phyloP scores from a whole-genome alignment of 2,888 invertebrate genomes.

The Eupithecia abbreviata region DNA sequence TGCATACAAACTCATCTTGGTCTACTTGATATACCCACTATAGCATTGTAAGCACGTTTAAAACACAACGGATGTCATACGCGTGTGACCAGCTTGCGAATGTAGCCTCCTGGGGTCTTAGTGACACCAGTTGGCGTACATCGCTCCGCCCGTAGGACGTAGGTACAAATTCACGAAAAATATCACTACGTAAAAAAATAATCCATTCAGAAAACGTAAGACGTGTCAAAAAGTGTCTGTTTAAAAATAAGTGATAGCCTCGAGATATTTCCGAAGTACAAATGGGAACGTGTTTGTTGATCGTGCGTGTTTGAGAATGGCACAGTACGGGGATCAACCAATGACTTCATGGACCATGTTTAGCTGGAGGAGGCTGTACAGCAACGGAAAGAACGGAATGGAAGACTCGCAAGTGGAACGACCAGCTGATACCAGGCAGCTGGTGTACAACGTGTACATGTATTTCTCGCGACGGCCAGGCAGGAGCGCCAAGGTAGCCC shows the following conservation, averaged over 20 bases:
- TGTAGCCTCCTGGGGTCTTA: slow-evolving; percentile 57
- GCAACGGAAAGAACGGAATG: slow-evolving; percentile 58
- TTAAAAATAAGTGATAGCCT: slow-evolving; percentile 41
- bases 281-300: slow-evolving; percentile 37
- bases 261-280: slow-evolving; percentile 39
- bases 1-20: slow-evolving; percentile 67
- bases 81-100: slow-evolving; percentile 75
- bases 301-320: slow-evolving; percentile 63
- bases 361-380: slow-evolving; percentile 78
- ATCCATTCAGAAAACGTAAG: slow-evolving; percentile 30
- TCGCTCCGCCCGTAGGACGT: slow-evolving; percentile 66
- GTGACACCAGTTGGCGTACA: slow-evolving; percentile 65
- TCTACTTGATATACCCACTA: slow-evolving; percentile 56
- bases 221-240: slow-evolving; percentile 31
- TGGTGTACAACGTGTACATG: slow-evolving; percentile 78
- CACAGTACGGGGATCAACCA: slow-evolving; percentile 79
- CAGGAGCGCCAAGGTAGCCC: slow-evolving; percentile 69
- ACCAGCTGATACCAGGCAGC: slow-evolving; percentile 76
- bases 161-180: slow-evolving; percentile 65
- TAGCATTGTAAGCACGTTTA: slow-evolving; percentile 71
- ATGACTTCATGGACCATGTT: slow-evolving; percentile 83
- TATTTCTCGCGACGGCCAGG: slow-evolving; percentile 77
- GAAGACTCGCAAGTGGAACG: slow-evolving; percentile 71
- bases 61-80: slow-evolving; percentile 73
- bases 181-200: slow-evolving; percentile 39